phyloP scores from a whole-genome alignment of 2,888 invertebrate genomes.

The Acrobasis suavella region DNA sequence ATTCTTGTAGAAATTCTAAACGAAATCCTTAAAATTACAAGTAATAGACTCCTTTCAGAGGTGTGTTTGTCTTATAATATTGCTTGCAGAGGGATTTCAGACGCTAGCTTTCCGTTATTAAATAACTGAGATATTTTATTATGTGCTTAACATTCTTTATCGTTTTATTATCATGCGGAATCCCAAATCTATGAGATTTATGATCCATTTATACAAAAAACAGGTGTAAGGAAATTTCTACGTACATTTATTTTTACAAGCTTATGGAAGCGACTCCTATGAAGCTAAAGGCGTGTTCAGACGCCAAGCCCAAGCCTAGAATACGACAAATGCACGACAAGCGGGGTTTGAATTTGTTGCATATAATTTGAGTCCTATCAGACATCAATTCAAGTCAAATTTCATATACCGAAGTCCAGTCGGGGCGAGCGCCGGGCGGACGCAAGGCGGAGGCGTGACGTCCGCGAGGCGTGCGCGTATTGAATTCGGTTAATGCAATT shows the following conservation, averaged over 20 bases:
- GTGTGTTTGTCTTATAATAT: constrained; percentile 3
- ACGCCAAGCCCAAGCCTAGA: too few species aligned
- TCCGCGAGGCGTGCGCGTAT: too few species aligned
- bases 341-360: too few species aligned
- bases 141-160: not conserved
- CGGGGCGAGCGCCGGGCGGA: too few species aligned
- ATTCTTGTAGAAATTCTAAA: not conserved
- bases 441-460: too few species aligned
- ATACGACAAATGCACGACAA: too few species aligned
- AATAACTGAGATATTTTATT: not conserved
- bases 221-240: not conserved
- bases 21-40: not conserved
- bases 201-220: not conserved
- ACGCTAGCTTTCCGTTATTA: not conserved
- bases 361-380: too few species aligned
- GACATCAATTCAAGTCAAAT: too few species aligned
- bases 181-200: not conserved
- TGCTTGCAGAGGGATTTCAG: not conserved
- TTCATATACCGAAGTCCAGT: too few species aligned
- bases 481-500: too few species aligned
- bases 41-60: not conserved
- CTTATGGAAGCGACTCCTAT: too few species aligned
- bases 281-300: too few species aligned
- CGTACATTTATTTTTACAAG: not conserved
- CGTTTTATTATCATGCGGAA: not conserved